These are phyloP conservation scores for Lasioglossum oenotherae DNA, from an alignment of 2,888 invertebrate species.

Conservation along the genomic window DNA sequence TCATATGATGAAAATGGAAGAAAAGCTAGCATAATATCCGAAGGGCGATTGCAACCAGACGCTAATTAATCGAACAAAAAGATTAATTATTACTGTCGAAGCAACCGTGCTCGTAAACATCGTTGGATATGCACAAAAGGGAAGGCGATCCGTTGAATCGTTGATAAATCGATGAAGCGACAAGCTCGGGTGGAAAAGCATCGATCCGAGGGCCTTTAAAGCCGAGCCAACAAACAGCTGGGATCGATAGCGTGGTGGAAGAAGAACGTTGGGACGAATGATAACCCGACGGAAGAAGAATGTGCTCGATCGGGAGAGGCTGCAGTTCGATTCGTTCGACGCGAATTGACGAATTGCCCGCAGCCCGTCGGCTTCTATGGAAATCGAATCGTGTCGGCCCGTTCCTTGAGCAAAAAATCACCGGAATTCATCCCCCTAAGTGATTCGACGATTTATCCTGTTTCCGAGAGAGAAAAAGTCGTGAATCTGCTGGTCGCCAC, in stretches of 20 bases:
- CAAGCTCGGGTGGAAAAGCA: neutral
- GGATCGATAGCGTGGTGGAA: conserved; percentile 39
- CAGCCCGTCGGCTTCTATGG: conserved; percentile 23
- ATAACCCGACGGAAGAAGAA: conserved; percentile 16
- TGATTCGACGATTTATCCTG: conserved; percentile 50
- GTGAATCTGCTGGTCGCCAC: conserved; percentile 15
- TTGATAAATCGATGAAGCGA: neutral
- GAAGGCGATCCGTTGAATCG: neutral
- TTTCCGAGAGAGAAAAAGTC: conserved; percentile 17
- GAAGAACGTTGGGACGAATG: conserved; percentile 21
- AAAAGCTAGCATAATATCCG: too few relatives aligned
- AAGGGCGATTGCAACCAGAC: neutral
- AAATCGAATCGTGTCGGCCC: conserved; percentile 36
- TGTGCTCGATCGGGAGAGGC: neutral
- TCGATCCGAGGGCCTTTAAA: neutral
- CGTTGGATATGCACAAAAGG: neutral
- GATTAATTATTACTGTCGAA: neutral
- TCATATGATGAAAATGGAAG: too few relatives aligned
- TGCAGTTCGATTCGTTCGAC: conserved; percentile 9
- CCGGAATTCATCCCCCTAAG: neutral
- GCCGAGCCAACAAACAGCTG: neutral
- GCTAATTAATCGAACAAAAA: neutral
- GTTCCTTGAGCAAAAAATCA: conserved; percentile 19
- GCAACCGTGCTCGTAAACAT: neutral
- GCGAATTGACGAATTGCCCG: conserved; percentile 53